Conservation (phyloP, 2,888 invertebrate species). For the Meghimatium bilineatum region DNA sequence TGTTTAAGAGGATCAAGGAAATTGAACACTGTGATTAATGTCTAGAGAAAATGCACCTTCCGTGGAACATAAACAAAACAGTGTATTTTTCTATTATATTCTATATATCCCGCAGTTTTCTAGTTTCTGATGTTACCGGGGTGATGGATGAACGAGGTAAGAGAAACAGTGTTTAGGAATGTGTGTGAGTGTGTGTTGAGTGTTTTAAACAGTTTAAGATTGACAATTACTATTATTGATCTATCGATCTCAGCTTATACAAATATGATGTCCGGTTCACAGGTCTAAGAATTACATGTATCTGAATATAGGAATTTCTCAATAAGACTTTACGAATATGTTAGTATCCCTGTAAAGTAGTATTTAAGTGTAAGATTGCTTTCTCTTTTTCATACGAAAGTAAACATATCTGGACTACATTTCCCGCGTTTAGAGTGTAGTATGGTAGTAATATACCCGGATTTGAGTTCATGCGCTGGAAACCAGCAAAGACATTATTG, state of each 20-base stretch:
- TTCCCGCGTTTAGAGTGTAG: not conserved
- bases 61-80: not conserved
- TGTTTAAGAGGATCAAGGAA: not conserved
- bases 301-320: not conserved
- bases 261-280: not conserved
- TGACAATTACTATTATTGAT: not conserved
- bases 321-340: too few relatives aligned
- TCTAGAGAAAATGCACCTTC: not conserved
- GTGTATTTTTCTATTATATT: not conserved
- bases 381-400: not conserved
- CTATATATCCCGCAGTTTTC: not conserved
- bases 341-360: too few relatives aligned
- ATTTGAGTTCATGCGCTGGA: not conserved
- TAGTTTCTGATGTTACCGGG: not conserved
- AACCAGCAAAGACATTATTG: not conserved
- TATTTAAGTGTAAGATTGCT: not conserved
- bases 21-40: not conserved
- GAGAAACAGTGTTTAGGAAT: not conserved
- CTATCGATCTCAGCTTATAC: not conserved
- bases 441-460: not conserved
- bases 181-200: not conserved
- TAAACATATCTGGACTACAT: not conserved
- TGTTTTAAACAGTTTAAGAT: not conserved
- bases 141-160: slow-evolving; percentile 19
- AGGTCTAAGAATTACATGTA: not conserved